Evolutionary conservation across 2,888 invertebrate genomes (phyloP).

Genomic region (Hydroisotoma schaefferi): DNA sequence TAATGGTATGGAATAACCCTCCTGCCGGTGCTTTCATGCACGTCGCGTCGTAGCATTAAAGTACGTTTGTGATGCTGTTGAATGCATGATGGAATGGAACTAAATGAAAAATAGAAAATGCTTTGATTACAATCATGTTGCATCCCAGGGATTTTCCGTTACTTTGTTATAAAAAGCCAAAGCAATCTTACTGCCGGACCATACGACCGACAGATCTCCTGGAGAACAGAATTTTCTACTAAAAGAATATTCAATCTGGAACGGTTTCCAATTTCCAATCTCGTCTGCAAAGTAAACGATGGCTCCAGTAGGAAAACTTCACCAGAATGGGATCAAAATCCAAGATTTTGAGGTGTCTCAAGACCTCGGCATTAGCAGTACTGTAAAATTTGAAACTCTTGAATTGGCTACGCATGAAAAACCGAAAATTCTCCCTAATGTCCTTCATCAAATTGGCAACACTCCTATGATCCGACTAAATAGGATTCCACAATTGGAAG

Average conservation of each 20-base stretch:
- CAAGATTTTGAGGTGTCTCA: not conserved
- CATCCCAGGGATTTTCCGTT: not conserved
- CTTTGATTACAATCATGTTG: too few species aligned
- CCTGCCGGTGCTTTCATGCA: too few species aligned
- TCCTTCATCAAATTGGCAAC: conserved; percentile 74
- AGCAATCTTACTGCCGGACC: too few species aligned
- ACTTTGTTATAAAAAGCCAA: not conserved
- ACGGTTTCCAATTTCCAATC: too few species aligned
- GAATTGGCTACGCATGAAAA: not conserved
- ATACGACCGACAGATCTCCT: too few species aligned
- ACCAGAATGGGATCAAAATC: not conserved
- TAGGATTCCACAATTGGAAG: conserved; percentile 70
- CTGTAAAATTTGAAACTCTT: not conserved
- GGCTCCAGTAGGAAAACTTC: not conserved
- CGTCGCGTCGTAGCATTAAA: not conserved
- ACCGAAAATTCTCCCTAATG: conserved; percentile 63
- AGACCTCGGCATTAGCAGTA: not conserved
- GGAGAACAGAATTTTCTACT: not conserved
- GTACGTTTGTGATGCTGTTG: too few species aligned
- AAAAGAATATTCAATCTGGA: not conserved
- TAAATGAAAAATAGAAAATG: too few species aligned
- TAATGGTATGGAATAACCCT: not conserved
- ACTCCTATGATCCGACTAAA: conserved; percentile 78
- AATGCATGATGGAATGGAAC: too few species aligned
- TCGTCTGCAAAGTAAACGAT: too few species aligned